Conservation (phyloP, 2,888 invertebrate genomes). For the Synergus itoensis region DNA sequence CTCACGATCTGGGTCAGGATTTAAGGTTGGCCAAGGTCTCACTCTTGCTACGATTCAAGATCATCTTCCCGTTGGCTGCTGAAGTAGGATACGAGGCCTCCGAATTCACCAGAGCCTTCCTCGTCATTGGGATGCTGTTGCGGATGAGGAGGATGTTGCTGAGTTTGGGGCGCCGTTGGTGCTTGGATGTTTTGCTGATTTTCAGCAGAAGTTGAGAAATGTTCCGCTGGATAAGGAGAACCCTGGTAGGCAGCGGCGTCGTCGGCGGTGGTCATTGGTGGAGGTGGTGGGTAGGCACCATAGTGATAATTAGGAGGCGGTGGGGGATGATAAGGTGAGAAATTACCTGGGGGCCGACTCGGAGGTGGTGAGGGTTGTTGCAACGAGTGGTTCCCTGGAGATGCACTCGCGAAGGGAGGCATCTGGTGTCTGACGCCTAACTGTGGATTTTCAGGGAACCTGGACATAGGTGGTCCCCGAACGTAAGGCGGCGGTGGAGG, state of each 20-base stretch:
- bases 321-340: conserved; percentile 78
- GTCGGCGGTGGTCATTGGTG: conserved; percentile 76
- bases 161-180: conserved; percentile 51
- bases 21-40: conserved; percentile 73
- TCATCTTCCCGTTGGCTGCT: conserved; percentile 94
- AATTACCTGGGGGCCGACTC: conserved; percentile 72
- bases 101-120: conserved; percentile 87
- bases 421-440: conserved; percentile 66
- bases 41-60: conserved; percentile 86
- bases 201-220: conserved; percentile 62
- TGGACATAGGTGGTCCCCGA: conserved; percentile 71
- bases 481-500: conserved; percentile 75
- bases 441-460: conserved; percentile 65
- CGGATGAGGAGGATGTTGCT: conserved; percentile 47
- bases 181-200: conserved; percentile 59
- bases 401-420: conserved; percentile 71
- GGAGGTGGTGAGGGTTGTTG: conserved; percentile 76
- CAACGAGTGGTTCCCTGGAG: conserved; percentile 68
- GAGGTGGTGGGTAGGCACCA: conserved; percentile 77
- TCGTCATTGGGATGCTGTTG: conserved; percentile 66
- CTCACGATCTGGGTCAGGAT: conserved; percentile 36
- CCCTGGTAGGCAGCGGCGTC: conserved; percentile 65
- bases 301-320: conserved; percentile 78
- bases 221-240: conserved; percentile 54
- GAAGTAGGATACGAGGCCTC: conserved; percentile 94